Base-by-base conservation (phyloP, 2,797 vertebrate genomes). In the Pipistrellus kuhlii region DNA sequence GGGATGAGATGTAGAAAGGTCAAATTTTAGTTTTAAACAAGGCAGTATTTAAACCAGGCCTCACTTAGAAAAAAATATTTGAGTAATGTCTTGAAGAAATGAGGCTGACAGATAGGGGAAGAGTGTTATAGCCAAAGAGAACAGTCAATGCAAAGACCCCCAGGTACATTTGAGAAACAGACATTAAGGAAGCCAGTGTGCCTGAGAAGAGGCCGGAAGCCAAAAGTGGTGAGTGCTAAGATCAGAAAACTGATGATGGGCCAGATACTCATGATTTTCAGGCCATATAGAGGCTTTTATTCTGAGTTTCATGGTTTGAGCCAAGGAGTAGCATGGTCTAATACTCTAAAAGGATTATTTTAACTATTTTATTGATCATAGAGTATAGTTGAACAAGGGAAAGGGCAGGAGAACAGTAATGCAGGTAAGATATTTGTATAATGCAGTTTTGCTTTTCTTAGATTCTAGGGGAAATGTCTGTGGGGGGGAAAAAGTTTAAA, bases 291-390 rank as follows among this genome's bases (percentile, higher is more conserved):
- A 76, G 38, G 11, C 5, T 81, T 83, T 85, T 46, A 72, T 15
- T 78, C 71, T 59, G n/a, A 66, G 17, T 71, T 66, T 80, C 44
- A 71, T 18, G 10, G 32, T 85, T 93, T 93, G 57, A 55, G 12
- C 25, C 41, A 85, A 64, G 53, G 13, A 68, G 68, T 44, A 21
- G 14, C 21, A 20, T 21, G 12, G 12, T 30, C 35, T 81, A 81
- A 86, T 17, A 30, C 59, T 84, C 73, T 95, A 5, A 78, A 88
- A 91, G 38, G 7, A 68, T 83, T 92, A 17, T 44, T 73, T 77
- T 72, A 41, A 25, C 55, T 85, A 62, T 44, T 77, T 76, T 82
- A 32, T 57, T 88, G 59, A 81, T 32, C 69, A 11, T 27, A 30
- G 21, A 76, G 10, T 76, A 6, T 30, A 20, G 51, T 30, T 64